Evolutionary conservation across 1,140 invertebrate genomes (phyloP).

Genomic region (Pissodes strobi): DNA sequence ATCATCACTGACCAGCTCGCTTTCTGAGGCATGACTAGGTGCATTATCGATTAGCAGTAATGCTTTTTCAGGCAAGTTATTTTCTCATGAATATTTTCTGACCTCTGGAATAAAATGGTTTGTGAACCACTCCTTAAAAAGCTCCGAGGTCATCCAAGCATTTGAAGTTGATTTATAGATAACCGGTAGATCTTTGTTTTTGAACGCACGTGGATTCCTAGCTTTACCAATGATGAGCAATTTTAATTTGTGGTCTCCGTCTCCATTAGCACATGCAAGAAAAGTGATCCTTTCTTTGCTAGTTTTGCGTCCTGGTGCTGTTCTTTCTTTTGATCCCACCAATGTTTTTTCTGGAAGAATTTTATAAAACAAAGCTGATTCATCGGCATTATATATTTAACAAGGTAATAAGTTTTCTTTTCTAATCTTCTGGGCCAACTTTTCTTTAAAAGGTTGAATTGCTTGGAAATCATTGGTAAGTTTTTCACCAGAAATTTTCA

Average conservation of each 20-base stretch:
- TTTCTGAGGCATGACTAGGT: no score
- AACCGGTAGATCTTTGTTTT: conserved; percentile 42
- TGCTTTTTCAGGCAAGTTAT: conserved; percentile 23
- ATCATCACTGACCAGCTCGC: not conserved
- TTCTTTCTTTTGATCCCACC: not conserved
- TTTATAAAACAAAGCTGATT: not conserved
- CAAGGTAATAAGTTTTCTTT: not conserved
- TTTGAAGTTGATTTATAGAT: conserved; percentile 46
- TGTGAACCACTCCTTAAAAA: conserved; percentile 21
- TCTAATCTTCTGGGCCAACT: conserved; percentile 18
- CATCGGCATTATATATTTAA: conserved; percentile 10
- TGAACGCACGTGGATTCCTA: conserved; percentile 38
- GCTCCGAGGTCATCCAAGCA: conserved; percentile 19
- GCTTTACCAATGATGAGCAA: not conserved
- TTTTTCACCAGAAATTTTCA: conserved; percentile 8
- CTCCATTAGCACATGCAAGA: conserved; percentile 41
- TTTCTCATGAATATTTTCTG: conserved; percentile 22
- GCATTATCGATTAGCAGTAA: conserved; percentile 45
- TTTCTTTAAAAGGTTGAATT: conserved; percentile 3
- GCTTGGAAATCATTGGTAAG: not conserved
- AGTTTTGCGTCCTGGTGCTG: not conserved
- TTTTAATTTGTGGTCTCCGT: conserved; percentile 26
- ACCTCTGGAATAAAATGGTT: conserved; percentile 16
- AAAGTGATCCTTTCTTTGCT: conserved; percentile 25
- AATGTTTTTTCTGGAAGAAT: not conserved